Conservation (phyloP, 1,140 invertebrate genomes). For the Linepithema humile region DNA sequence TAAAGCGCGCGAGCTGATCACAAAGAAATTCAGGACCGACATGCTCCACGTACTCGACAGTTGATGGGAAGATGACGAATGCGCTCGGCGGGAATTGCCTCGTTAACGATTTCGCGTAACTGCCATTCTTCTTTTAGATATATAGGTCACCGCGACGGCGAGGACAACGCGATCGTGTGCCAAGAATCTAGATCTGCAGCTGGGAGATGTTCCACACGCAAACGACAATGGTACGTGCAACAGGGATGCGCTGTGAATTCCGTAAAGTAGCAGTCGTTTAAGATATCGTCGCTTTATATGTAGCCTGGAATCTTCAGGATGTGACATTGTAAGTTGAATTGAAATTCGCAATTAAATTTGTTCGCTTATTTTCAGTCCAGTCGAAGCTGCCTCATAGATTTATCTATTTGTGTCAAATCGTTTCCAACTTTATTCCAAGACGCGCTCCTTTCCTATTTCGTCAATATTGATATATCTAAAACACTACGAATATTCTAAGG, state of each 20-base stretch:
- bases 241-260: neutral
- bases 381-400: too few species aligned
- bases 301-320: neutral
- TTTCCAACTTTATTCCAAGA: neutral
- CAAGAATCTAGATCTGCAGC: conserved; percentile 30
- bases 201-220: neutral
- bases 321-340: neutral
- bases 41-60: neutral
- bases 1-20: conserved; percentile 45
- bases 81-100: conserved; percentile 19
- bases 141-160: conserved; percentile 8
- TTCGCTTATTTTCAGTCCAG: neutral
- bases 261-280: neutral
- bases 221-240: neutral
- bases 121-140: conserved; percentile 24
- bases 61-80: conserved; percentile 35
- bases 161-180: neutral
- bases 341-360: too few species aligned
- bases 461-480: too few species aligned
- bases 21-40: conserved; percentile 49
- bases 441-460: too few species aligned
- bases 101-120: conserved; percentile 40
- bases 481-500: too few species aligned
- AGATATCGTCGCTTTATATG: neutral
- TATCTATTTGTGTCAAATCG: neutral